Conservation (phyloP, 35 echinoderm and acorn worm genomes). For the Eucidaris tribuloides region DNA sequence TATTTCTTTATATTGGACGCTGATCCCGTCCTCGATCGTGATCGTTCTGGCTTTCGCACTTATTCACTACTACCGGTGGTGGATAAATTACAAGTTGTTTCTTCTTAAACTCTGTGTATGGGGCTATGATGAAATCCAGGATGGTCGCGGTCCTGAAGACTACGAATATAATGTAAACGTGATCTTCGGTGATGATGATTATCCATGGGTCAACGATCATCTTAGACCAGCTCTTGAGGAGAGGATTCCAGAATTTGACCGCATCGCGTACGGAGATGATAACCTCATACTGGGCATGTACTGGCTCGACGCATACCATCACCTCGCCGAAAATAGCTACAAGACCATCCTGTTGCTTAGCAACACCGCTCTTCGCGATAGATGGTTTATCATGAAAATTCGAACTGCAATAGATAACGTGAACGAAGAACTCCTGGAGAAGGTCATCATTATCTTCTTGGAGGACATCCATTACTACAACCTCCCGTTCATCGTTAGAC, state of each 20-base stretch:
- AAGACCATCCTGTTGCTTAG: neutral
- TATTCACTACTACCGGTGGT: neutral
- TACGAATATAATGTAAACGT: neutral
- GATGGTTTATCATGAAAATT: neutral
- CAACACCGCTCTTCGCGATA: neutral
- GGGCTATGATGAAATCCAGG: neutral
- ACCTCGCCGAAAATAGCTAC: neutral
- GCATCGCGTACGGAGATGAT: neutral
- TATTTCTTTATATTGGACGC: neutral
- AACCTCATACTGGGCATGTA: constrained; percentile 7
- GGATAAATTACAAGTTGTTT: neutral
- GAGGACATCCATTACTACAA: neutral
- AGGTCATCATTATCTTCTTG: neutral
- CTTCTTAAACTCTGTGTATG: neutral
- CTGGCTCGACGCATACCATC: neutral
- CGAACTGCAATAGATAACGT: neutral
- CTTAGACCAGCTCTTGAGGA: neutral
- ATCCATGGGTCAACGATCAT: neutral
- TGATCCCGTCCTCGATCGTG: neutral
- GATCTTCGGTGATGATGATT: neutral
- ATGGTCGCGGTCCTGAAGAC: neutral
- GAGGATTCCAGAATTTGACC: neutral
- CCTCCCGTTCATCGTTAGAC: too few relatives aligned
- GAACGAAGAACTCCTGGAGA: neutral
- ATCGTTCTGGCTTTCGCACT: neutral